Conservation (phyloP, 2,888 invertebrate species). For the Cyclophora albipunctata region DNA sequence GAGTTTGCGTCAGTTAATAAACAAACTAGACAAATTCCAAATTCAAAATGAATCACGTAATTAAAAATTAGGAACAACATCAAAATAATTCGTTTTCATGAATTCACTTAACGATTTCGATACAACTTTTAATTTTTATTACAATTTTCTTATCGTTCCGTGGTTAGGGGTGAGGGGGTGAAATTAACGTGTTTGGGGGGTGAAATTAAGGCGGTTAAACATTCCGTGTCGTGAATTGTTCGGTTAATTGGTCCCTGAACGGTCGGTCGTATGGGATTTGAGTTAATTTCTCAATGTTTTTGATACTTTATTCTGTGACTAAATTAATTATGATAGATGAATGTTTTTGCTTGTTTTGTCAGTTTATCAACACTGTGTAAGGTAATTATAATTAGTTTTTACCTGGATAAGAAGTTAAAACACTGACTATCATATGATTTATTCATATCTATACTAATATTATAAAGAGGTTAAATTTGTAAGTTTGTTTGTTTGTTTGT, state of each 20-base stretch:
- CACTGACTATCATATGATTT: too few relatives aligned
- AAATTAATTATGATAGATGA: not conserved
- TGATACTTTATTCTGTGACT: constrained; percentile 5
- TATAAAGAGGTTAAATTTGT: too few relatives aligned
- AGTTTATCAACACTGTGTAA: too few relatives aligned
- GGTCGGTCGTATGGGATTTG: constrained; percentile 27
- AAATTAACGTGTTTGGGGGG: constrained; percentile 49
- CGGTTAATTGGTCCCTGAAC: constrained; percentile 50
- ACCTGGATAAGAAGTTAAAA: too few relatives aligned
- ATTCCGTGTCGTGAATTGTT: constrained; percentile 47
- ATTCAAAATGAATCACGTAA: too few relatives aligned
- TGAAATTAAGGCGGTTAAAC: constrained; percentile 50
- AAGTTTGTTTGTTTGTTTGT: too few relatives aligned
- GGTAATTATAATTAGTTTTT: too few relatives aligned
- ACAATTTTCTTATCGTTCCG: constrained; percentile 29
- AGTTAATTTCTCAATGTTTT: constrained; percentile 6
- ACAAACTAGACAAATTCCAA: too few relatives aligned
- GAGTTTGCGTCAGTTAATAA: too few relatives aligned
- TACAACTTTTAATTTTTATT: constrained; percentile 45
- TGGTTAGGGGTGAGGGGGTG: constrained; percentile 17
- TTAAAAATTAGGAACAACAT: too few relatives aligned
- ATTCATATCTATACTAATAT: too few relatives aligned
- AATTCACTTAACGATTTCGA: constrained; percentile 21
- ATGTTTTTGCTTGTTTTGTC: too few relatives aligned
- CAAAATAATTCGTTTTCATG: constrained; percentile 4